Conservation (phyloP, 1,140 invertebrate genomes). For the Vanessa atalanta region DNA sequence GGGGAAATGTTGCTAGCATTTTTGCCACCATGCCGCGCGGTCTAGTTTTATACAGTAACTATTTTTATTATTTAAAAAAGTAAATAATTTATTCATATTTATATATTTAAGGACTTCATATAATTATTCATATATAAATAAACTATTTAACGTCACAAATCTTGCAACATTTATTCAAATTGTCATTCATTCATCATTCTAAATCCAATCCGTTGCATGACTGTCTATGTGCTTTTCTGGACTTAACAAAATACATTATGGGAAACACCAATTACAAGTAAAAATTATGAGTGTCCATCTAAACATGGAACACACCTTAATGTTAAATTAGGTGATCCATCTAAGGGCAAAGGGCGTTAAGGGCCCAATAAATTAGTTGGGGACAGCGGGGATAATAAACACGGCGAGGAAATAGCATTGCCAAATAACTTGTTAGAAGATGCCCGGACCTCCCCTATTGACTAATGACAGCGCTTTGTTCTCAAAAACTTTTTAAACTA, state of each 20-base stretch:
- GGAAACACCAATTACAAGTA: slow-evolving; percentile 17
- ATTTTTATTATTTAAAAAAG: too few species aligned
- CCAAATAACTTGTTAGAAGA: slow-evolving; percentile 72
- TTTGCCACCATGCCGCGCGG: too few species aligned
- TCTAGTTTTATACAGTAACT: too few species aligned
- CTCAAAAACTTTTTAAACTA: slow-evolving; percentile 44
- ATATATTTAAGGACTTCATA: too few species aligned
- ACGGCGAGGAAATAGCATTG: slow-evolving; percentile 53
- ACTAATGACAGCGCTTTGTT: slow-evolving; percentile 72
- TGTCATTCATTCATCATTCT: too few species aligned
- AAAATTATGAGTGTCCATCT: slow-evolving; percentile 55
- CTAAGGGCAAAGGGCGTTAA: slow-evolving; percentile 69
- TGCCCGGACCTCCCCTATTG: slow-evolving; percentile 62
- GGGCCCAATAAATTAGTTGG: slow-evolving; percentile 76
- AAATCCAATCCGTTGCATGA: too few species aligned
- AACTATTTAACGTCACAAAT: too few species aligned
- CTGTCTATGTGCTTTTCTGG: not conserved
- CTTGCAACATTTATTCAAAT: too few species aligned
- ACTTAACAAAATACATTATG: not conserved
- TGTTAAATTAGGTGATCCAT: slow-evolving; percentile 78
- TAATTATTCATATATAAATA: too few species aligned
- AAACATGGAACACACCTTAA: slow-evolving; percentile 58
- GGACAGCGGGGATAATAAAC: slow-evolving; percentile 75
- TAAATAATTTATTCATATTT: too few species aligned
- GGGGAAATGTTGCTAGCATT: too few species aligned